Evolutionary conservation across 2,797 vertebrate species (phyloP).

Genomic region (Schizothorax lantsangensis): DNA sequence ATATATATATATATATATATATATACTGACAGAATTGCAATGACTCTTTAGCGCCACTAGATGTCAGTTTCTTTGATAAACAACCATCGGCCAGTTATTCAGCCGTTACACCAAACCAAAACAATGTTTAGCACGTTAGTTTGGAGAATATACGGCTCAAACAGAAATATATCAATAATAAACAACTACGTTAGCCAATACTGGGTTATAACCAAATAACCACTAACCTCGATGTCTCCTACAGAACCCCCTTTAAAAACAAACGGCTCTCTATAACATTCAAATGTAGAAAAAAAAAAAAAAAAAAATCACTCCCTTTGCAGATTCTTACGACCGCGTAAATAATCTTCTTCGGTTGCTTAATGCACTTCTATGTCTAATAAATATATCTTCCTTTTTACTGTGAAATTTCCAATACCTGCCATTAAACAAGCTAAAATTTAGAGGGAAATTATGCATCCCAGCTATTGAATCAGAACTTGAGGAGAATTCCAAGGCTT

Average conservation of each 20-base stretch:
- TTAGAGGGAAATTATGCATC: conserved; percentile 67
- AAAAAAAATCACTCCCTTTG: background rate
- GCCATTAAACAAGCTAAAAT: conserved; percentile 70
- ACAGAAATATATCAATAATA: background rate
- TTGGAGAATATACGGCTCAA: conserved; percentile 2
- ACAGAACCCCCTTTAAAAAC: background rate
- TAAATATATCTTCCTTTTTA: conserved; percentile 73
- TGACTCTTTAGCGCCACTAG: conserved; percentile 8
- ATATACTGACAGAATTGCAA: conserved; percentile 3
- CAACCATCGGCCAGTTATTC: conserved; percentile 9
- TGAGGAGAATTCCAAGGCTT: conserved; percentile 60
- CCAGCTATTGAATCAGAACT: conserved; percentile 64
- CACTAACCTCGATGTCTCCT: background rate
- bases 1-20: background rate
- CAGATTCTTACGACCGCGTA: conserved; percentile 59
- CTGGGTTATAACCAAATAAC: background rate
- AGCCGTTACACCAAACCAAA: conserved; percentile 37
- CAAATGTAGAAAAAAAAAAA: background rate
- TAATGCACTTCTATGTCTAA: conserved; percentile 66
- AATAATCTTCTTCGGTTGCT: conserved; percentile 63
- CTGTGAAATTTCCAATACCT: conserved; percentile 74
- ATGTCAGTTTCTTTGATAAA: conserved; percentile 29
- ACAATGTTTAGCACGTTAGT: conserved; percentile 8
- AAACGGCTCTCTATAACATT: conserved; percentile 23
- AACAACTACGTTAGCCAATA: background rate